A percentile compares a stretch with the other conserved stretches of the same genome.
These are phyloP conservation scores for Anolis apletophallus DNA, from an alignment of 2,797 vertebrate genomes.

Conservation along the genomic window DNA sequence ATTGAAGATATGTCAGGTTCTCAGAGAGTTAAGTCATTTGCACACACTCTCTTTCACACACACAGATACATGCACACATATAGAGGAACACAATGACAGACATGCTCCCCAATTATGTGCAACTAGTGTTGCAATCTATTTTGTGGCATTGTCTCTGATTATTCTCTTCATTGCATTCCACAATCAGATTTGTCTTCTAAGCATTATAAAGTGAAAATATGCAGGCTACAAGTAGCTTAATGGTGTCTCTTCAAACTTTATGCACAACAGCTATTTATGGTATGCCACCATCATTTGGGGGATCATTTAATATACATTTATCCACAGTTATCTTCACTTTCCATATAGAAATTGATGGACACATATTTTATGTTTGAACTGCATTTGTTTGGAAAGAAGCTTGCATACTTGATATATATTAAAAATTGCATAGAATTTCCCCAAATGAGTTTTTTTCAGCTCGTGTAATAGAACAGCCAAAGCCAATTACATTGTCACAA, in stretches of 20 bases:
- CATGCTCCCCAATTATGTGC: constrained; percentile 46
- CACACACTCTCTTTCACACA: constrained; percentile 4
- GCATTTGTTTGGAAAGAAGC: not conserved
- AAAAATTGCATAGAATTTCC: not conserved
- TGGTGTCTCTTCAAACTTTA: not conserved
- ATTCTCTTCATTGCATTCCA: not conserved
- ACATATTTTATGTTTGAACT: not conserved
- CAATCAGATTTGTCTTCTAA: not conserved
- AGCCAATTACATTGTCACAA: not conserved
- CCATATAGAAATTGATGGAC: not conserved
- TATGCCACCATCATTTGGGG: not conserved
- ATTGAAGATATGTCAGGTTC: constrained; percentile 52
- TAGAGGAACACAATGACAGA: too few species aligned
- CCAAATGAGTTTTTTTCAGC: not conserved
- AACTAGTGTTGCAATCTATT: not conserved
- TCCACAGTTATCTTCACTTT: not conserved
- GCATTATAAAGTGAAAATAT: not conserved
- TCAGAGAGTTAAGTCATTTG: constrained; percentile 49
- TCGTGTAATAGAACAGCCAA: too few species aligned
- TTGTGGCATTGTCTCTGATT: not conserved
- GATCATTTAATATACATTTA: not conserved
- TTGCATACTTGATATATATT: too few species aligned
- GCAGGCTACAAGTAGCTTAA: not conserved
- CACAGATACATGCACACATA: too few species aligned
- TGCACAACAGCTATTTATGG: not conserved